Evolutionary conservation across 2,797 vertebrate genomes (phyloP).

Genomic region (Acanthornis magna): DNA sequence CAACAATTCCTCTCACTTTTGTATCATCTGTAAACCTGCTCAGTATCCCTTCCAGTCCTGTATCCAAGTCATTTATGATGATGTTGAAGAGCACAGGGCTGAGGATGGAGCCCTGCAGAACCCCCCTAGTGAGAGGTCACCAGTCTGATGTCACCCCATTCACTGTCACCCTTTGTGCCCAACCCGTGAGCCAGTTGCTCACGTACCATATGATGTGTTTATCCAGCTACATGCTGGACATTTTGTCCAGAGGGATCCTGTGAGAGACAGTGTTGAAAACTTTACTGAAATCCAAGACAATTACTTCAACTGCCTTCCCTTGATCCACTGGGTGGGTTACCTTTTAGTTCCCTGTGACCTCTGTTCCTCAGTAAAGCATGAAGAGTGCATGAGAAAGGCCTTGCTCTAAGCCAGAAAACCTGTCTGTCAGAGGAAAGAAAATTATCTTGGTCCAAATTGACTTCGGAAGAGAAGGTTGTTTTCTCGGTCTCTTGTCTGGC

Average conservation of each 20-base stretch:
- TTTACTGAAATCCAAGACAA: neutral
- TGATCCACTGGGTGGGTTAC: neutral
- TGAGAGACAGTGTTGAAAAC: neutral
- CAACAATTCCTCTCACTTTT: neutral
- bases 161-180: neutral
- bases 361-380: neutral
- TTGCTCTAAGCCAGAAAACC: neutral
- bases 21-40: neutral
- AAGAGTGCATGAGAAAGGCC: neutral
- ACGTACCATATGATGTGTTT: neutral
- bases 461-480: conserved; percentile 1
- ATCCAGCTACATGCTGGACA: neutral
- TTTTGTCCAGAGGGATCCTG: neutral
- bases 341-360: neutral
- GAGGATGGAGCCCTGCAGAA: neutral
- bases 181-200: neutral
- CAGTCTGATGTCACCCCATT: neutral
- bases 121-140: neutral
- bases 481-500: neutral
- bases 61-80: neutral
- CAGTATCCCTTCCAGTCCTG: neutral
- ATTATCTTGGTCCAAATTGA: neutral
- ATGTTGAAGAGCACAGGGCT: neutral
- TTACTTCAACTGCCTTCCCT: neutral
- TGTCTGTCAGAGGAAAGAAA: neutral